Evolutionary conservation across 1,140 invertebrate species (phyloP), one percentile per base, ranked within the genome.

Genomic region (Ditylenchus dipsaci): DNA sequence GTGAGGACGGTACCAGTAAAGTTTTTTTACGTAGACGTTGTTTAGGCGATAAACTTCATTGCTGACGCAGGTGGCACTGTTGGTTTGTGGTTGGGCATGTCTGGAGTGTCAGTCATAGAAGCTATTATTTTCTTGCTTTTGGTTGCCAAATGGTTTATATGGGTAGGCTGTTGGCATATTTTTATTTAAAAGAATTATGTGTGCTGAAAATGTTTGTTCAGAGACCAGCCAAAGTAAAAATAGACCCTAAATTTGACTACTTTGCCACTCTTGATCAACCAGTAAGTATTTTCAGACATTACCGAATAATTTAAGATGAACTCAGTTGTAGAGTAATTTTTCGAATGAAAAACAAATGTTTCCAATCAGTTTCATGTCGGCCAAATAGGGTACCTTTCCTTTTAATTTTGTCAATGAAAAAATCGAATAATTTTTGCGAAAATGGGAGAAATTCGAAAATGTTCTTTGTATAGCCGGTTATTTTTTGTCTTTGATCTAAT

Each of bases 31-130:
- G 26, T 43, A 8, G 13, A 65, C 11, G 17, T 13, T 49, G 42
- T 77, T 0, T 59, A 77, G 75, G 56, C 77, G 3, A 63, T 76
- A 21, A 76, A 76, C 58, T 58, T 76, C 53, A 64, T 76, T 19
- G 72, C 75, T 1, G 75, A 76, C 59, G 53, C 70, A 19, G 75
- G 75, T 23, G 75, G 75, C 15, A 65, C 76, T 29, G 45, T 77
- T 27, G 75, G 75, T 17, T 56, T 76, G 8, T 76, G 77, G 73
- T 68, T 76, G 11, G 74, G 59, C 59, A 61, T 61, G 59, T 33
- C 29, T n/a, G 29, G 3, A n/a, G 59, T 61, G 5, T 61, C 59
- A 7, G 59, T 61, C 19, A 61, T 61, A 21, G 59, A 61, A 62
- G 49, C 33, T 7, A 23, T 56, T 3, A 23, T 63, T 15, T 60